These are phyloP conservation scores for Acrossocheilus fasciatus DNA, from an alignment of 2,797 vertebrate genomes.

Conservation along the genomic window DNA sequence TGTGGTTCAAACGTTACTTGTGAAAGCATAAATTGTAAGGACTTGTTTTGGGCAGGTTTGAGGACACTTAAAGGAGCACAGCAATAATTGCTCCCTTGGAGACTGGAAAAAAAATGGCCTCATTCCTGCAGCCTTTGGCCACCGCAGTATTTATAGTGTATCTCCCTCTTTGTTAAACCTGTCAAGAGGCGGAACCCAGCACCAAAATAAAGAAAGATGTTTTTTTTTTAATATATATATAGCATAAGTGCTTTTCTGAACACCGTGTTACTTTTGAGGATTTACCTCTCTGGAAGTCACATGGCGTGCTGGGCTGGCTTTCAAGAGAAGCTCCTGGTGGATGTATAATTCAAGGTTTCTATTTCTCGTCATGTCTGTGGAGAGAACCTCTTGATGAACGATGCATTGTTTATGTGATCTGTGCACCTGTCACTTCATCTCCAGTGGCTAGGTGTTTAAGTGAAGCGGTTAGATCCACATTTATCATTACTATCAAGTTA, in stretches of 20 bases:
- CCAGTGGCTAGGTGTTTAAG: constrained; percentile 28
- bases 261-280: constrained; percentile 26
- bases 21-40: constrained; percentile 47
- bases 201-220: not conserved
- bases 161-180: constrained; percentile 21
- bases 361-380: constrained; percentile 20
- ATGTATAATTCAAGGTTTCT: constrained; percentile 48
- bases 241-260: not conserved
- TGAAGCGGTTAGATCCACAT: constrained; percentile 19
- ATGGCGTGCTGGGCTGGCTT: not conserved
- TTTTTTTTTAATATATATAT: not conserved
- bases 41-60: constrained; percentile 38
- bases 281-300: constrained; percentile 16
- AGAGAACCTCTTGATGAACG: constrained; percentile 32
- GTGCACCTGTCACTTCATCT: constrained; percentile 23
- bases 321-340: constrained; percentile 4
- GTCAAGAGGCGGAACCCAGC: constrained; percentile 6
- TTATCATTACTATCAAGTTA: constrained; percentile 20
- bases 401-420: constrained; percentile 33
- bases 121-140: constrained; percentile 35
- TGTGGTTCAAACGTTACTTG: constrained; percentile 31
- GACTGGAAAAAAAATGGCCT: constrained; percentile 28
- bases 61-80: constrained; percentile 40
- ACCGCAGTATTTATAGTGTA: constrained; percentile 36
- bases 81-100: constrained; percentile 53